phyloP scores from a whole-genome alignment of 2,113 vertebrate genomes.

The Leucoraja erinaceus region DNA sequence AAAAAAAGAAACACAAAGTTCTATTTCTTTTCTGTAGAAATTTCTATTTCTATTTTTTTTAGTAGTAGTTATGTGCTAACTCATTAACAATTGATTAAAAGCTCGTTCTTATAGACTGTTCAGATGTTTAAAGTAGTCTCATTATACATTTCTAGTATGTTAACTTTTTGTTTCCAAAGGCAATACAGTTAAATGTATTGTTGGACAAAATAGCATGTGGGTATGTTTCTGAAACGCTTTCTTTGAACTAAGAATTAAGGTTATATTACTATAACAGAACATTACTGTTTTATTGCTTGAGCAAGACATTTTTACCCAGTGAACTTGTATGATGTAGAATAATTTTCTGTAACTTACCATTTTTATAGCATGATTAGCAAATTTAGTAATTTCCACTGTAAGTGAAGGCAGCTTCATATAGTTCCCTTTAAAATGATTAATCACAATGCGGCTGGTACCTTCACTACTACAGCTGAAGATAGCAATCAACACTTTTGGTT shows the following conservation, averaged over 20 bases:
- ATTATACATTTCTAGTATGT: slow-evolving; percentile 23
- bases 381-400: slow-evolving; percentile 80
- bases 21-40: neutral
- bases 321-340: slow-evolving; percentile 19
- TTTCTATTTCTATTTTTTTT: neutral
- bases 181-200: slow-evolving; percentile 15
- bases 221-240: neutral
- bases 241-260: slow-evolving; percentile 19
- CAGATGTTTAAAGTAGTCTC: slow-evolving; percentile 19
- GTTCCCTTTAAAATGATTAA: slow-evolving; percentile 76
- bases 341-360: slow-evolving; percentile 43
- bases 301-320: neutral
- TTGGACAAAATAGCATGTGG: neutral
- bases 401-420: slow-evolving; percentile 80
- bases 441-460: slow-evolving; percentile 72
- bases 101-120: neutral
- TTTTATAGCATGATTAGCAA: slow-evolving; percentile 87
- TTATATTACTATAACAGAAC: slow-evolving; percentile 19
- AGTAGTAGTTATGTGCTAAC: slow-evolving; percentile 27
- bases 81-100: slow-evolving; percentile 32
- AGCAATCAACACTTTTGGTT: neutral
- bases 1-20: neutral
- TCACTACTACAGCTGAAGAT: neutral
- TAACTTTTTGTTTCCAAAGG: neutral
- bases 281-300: slow-evolving; percentile 13